Conservation (phyloP, 2,888 invertebrate species). For the Monoplex corrugatus region DNA sequence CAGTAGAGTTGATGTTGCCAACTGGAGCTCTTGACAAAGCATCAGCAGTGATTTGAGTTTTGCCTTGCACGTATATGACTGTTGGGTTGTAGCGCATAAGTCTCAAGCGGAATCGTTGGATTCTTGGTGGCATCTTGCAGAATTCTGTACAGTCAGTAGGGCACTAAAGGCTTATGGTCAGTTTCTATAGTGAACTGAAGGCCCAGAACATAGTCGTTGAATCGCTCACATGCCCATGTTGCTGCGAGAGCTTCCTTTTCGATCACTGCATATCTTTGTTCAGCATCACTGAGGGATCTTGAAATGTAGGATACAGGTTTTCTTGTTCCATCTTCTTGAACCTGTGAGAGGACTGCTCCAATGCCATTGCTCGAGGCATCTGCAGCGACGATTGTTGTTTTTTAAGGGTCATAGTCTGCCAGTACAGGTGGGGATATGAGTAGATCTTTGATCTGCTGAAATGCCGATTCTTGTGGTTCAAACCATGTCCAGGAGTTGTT, state of each 20-base stretch:
- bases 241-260: conserved; percentile 16
- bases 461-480: no score
- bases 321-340: background rate
- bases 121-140: no score
- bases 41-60: background rate
- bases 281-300: background rate
- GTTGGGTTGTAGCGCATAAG: no score
- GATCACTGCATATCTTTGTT: conserved; percentile 6
- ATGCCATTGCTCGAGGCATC: background rate
- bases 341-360: background rate
- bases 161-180: conserved; percentile 16
- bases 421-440: no score
- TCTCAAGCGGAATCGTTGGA: no score
- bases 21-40: conserved; percentile 25
- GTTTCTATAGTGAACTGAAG: conserved; percentile 11
- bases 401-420: no score
- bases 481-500: no score
- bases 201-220: background rate
- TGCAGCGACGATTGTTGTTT: background rate
- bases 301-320: background rate
- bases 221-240: background rate
- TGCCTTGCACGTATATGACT: no score
- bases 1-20: background rate
- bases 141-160: no score
- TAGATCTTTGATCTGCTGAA: no score